Percentiles rank a stretch among this genome's conserved stretches.
Evolutionary conservation across 2,888 invertebrate species (phyloP).

Genomic region (Netelia fuscicornis): DNA sequence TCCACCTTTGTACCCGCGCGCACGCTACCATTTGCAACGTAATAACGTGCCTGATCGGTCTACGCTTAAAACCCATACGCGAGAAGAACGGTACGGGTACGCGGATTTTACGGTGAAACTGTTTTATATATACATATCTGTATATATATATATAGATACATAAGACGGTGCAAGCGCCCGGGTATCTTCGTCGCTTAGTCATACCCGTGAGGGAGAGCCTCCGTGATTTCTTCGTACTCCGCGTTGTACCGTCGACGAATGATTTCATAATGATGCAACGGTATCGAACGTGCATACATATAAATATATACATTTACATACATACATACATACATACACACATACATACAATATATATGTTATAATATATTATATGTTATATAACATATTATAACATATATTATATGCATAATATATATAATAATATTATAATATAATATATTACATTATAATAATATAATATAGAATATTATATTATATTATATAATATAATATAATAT

Average conservation of each 20-base stretch:
- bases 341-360: neutral
- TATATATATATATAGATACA: constrained; percentile 1
- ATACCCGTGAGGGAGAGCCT: constrained; percentile 36
- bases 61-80: too few species aligned
- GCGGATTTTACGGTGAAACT: too few species aligned
- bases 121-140: neutral
- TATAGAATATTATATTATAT: too few species aligned
- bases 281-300: constrained; percentile 64
- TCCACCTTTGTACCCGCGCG: neutral
- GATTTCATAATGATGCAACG: constrained; percentile 78
- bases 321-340: neutral
- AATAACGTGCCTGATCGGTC: neutral
- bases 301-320: neutral
- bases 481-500: too few species aligned
- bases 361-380: too few species aligned
- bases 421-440: too few species aligned
- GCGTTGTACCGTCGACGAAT: constrained; percentile 55
- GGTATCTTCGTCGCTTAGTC: constrained; percentile 50
- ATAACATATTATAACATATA: too few species aligned
- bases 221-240: constrained; percentile 51
- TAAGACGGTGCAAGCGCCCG: neutral
- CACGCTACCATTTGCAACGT: neutral
- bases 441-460: too few species aligned
- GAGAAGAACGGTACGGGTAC: too few species aligned
- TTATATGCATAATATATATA: too few species aligned